A percentile compares a stretch with the other conserved stretches of the same genome.
Evolutionary conservation across 2,113 vertebrate species (phyloP).

Genomic region (Tauraco erythrolophus): DNA sequence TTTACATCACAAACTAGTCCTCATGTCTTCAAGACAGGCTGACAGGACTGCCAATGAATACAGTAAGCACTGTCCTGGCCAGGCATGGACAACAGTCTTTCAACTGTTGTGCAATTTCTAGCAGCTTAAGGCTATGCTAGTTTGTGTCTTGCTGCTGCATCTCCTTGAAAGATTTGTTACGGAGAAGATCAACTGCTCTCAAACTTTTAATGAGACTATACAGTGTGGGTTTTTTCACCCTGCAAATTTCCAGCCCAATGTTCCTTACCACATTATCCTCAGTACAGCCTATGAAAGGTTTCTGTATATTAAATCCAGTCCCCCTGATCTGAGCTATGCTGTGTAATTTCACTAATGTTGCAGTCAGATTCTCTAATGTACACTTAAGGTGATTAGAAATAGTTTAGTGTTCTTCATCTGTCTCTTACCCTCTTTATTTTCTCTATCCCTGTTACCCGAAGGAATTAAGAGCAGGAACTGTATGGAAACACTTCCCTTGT

Average conservation of each 20-base stretch:
- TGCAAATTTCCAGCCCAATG: constrained; percentile 16
- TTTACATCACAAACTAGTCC: background rate
- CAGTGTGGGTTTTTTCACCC: background rate
- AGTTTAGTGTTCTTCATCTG: constrained; percentile 50
- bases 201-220: constrained; percentile 47
- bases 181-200: background rate
- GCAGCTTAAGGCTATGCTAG: background rate
- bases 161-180: background rate
- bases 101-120: background rate
- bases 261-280: constrained; percentile 37
- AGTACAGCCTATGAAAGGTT: constrained; percentile 21
- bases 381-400: constrained; percentile 62
- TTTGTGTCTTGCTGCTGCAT: background rate
- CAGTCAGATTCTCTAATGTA: constrained; percentile 47
- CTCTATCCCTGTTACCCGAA: constrained; percentile 22
- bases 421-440: constrained; percentile 17
- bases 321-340: constrained; percentile 14
- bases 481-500: constrained; percentile 16
- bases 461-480: background rate
- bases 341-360: constrained; percentile 60
- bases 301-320: constrained; percentile 43
- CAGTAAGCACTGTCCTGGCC: background rate
- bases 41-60: background rate
- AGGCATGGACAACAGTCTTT: background rate
- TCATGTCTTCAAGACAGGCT: background rate